These are phyloP conservation scores for Dicyrtomina minuta DNA, from an alignment of 2,888 invertebrate genomes.

Conservation along the genomic window DNA sequence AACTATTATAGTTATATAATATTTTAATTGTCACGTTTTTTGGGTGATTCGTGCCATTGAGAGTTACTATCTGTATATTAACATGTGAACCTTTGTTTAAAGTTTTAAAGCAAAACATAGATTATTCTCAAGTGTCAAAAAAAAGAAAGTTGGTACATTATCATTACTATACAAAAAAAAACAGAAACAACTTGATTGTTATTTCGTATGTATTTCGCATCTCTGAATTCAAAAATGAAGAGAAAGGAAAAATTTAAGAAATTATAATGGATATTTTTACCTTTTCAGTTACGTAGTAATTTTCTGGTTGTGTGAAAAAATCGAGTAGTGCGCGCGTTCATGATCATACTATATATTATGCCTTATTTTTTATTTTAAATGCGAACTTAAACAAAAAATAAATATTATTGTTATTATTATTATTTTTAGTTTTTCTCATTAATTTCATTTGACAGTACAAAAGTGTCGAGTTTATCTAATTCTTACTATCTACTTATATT, in stretches of 20 bases:
- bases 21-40: neutral
- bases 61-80: neutral
- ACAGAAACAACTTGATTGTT: too few relatives aligned
- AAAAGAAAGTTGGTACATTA: neutral
- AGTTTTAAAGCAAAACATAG: neutral
- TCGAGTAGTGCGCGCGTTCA: neutral
- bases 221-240: too few relatives aligned
- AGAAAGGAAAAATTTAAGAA: neutral
- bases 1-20: neutral
- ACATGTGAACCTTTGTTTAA: neutral
- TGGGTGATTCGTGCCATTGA: constrained; percentile 4
- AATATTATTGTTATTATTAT: neutral
- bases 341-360: neutral
- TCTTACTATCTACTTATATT: too few relatives aligned
- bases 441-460: constrained; percentile 29
- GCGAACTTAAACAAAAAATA: constrained; percentile 18
- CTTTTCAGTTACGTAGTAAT: too few relatives aligned
- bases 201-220: too few relatives aligned
- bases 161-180: neutral
- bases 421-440: constrained; percentile 3
- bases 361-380: neutral
- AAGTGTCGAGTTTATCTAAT: constrained; percentile 21
- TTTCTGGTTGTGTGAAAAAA: neutral
- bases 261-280: neutral
- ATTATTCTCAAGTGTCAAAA: neutral